Evolutionary conservation across 2,888 invertebrate species (phyloP).

Genomic region (Chelonus formosanus): DNA sequence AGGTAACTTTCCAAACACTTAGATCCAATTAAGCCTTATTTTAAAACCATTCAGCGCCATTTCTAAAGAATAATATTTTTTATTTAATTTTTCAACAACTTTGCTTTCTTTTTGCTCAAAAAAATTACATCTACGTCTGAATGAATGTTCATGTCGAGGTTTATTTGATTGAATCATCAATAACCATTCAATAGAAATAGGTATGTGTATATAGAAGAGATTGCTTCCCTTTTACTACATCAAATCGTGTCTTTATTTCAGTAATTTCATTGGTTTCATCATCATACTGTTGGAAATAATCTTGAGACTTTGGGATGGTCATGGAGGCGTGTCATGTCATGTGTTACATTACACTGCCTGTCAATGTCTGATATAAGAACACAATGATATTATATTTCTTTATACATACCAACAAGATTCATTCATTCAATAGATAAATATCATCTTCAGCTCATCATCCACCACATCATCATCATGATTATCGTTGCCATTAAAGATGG

Average conservation of each 20-base stretch:
- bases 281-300: constrained; percentile 9
- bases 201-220: constrained; percentile 8
- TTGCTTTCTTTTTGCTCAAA: too few relatives aligned
- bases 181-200: neutral
- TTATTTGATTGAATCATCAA: constrained; percentile 27
- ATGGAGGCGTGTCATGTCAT: constrained; percentile 28
- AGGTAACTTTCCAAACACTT: too few relatives aligned
- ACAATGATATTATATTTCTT: constrained; percentile 3
- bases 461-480: too few relatives aligned
- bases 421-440: too few relatives aligned
- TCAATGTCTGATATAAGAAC: constrained; percentile 15
- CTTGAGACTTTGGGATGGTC: constrained; percentile 24
- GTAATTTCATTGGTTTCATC: constrained; percentile 21
- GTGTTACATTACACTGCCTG: constrained; percentile 18
- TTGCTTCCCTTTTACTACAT: constrained; percentile 10
- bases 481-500: too few relatives aligned
- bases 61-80: too few relatives aligned
- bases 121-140: too few relatives aligned
- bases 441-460: too few relatives aligned
- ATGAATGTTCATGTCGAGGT: neutral
- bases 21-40: too few relatives aligned
- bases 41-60: too few relatives aligned
- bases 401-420: neutral
- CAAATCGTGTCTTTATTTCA: constrained; percentile 3
- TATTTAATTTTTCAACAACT: too few relatives aligned